Evolutionary conservation across 2,888 invertebrate species (phyloP), one percentile per base, ranked within the genome.

Genomic region (Caenorhabditis doughertyi): DNA sequence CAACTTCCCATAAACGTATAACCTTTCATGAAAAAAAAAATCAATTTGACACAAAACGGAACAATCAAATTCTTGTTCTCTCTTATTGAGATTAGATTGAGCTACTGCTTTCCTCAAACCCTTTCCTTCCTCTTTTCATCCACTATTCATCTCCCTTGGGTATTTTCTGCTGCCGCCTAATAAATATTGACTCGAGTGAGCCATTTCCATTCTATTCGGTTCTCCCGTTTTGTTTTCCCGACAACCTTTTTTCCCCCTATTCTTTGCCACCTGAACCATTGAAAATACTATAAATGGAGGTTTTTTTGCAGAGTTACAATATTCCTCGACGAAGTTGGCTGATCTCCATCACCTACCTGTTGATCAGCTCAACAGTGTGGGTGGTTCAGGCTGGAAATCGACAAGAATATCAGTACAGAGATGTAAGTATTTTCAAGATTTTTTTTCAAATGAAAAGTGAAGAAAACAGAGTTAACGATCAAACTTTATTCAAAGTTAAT

Each of bases 341-440:
- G 58, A 49, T 51, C 42, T 65, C 58, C 53, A 64, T 79, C 83
- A 83, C 83, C 83, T 83, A 64, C 83, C 83, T 83, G 83, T 79
- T 79, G 72, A 25, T 83, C 18, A 44, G 67, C 32, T 70, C 82
- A 77, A 82, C 83, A 71, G 79, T 21, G 79, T 83, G 83, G 83
- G 83, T 83, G 83, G 83, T 79, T 47, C 64, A 58, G 5, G 79
- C 79, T 29, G 83, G 74, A 8, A 74, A 70, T 13, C 72, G 83
- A 39, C 71, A 83, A 32, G 82, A 82, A 21, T 77, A 67, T 72
- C 72, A 67, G 13, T 82, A 82, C 32, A 44, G 72, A 68, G 82
- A 82, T 56, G 82, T 82, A 29, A 77, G 76, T 60, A 68, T 29
- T 16, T 21, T 42, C 4, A 1, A n/a, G 18, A 47, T 49, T 21